Evolutionary conservation across 2,797 vertebrate genomes (phyloP).

Genomic region (Todus mexicanus): DNA sequence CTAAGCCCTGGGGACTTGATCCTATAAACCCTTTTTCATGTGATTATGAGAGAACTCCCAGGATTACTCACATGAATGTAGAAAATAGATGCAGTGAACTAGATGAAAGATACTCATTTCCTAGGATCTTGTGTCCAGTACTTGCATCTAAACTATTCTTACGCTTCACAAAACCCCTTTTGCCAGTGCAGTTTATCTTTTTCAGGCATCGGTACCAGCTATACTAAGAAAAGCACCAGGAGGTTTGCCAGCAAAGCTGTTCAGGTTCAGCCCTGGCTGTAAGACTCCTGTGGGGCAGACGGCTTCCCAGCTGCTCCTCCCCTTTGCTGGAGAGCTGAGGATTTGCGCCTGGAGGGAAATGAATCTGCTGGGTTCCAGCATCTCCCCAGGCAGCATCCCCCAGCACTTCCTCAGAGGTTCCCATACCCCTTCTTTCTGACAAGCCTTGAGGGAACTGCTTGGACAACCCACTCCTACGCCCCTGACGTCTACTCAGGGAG

Average conservation of each 20-base stretch:
- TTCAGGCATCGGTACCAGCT: background rate
- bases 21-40: constrained; percentile 29
- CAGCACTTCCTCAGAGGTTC: background rate
- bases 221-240: background rate
- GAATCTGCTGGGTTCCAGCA: background rate
- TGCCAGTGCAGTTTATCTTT: background rate
- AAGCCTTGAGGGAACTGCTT: background rate
- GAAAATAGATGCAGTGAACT: background rate
- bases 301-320: background rate
- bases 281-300: background rate
- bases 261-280: background rate
- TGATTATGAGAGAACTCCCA: constrained; percentile 19
- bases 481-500: background rate
- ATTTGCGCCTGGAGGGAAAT: background rate
- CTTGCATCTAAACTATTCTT: background rate
- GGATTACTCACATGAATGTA: background rate
- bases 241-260: constrained; percentile 3
- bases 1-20: constrained; percentile 27
- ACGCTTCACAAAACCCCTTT: background rate
- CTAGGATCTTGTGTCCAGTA: background rate
- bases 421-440: background rate
- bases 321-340: background rate
- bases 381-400: background rate
- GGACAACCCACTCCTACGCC: background rate
- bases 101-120: background rate